Base-by-base conservation (phyloP, 2,113 vertebrate genomes). In the Oncorhynchus clarkii region DNA sequence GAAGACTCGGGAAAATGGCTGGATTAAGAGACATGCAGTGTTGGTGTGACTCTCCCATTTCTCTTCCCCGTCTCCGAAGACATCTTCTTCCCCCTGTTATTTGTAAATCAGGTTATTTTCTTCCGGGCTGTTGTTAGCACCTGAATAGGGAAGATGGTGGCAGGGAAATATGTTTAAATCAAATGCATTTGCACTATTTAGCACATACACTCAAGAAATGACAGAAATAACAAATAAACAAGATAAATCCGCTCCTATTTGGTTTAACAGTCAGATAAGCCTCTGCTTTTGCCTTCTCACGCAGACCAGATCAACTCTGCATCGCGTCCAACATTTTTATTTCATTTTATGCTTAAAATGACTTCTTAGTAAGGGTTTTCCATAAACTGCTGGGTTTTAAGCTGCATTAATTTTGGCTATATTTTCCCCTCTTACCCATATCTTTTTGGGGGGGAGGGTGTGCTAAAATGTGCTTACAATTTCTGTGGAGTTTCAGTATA, bases 1-100 rank as follows among this genome's bases (percentile, higher is more conserved):
- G 72, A 80, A 71, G 76, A 82, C 84, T 86, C 75, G 77, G 86
- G 87, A 85, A 90, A 90, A 90, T 85, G 79, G 83, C 59, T 75
- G 78, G 78, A 87, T 88, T 86, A 84, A 80, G 75, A 84, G 80
- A 83, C 84, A 72, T 69, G 82, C 73, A 82, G 72, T 76, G 34
- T 77, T 83, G 69, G 74, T 24, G 78, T 88, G 86, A 70, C 72
- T 72, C 84, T 78, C 57, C 27, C 67, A 78, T 81, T 81, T 83
- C 77, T 87, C 76, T 71, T 67, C 77, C 67, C 74, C 49, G 77
- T 87, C 69, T 81, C 34, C 64, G 49, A 67, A 85, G 34, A 34
- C 77, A 75, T 80, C 78, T 68, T 79, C 62, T 49, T 78, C 79
- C 78, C 22, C 65, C 26, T 27, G 59, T 73, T 82, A 82, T 74